phyloP scores from a whole-genome alignment of 2,113 vertebrate species.

The Cyanoramphus novaezelandiae region DNA sequence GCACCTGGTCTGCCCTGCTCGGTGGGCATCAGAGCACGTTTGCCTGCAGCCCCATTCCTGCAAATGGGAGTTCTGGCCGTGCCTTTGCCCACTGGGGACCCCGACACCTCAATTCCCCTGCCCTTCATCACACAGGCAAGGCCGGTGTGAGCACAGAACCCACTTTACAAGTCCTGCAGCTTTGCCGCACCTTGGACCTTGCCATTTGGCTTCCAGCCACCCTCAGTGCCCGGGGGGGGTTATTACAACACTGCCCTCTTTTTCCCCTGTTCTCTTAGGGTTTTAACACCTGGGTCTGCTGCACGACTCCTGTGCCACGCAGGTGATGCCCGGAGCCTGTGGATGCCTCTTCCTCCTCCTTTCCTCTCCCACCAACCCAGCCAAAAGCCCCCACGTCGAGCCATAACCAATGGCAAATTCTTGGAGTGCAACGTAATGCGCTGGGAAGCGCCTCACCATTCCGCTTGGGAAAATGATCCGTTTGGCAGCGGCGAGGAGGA shows the following conservation, averaged over 20 bases:
- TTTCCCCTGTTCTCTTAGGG: background rate
- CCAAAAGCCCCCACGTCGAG: background rate
- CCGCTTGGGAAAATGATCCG: conserved; percentile 13
- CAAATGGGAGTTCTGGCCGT: fast-evolving
- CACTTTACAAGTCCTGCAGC: background rate
- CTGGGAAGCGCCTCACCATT: conserved; percentile 46
- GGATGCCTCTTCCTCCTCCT: background rate
- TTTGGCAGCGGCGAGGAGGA: conserved; percentile 49
- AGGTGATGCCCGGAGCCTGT: background rate
- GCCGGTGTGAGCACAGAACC: background rate
- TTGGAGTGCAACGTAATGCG: conserved; percentile 2
- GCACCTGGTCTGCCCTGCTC: fast-evolving
- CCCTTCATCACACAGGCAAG: background rate
- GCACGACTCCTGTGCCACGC: background rate
- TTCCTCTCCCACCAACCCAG: background rate
- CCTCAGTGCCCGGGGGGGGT: background rate
- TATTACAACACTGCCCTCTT: background rate
- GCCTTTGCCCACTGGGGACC: background rate
- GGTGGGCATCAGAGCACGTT: fast-evolving
- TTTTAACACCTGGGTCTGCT: background rate
- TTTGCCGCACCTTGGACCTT: background rate
- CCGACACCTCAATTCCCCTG: background rate
- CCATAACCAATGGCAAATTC: conserved; percentile 61
- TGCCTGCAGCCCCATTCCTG: background rate
- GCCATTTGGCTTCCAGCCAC: background rate